Base-by-base conservation (phyloP, 2,888 invertebrate species). In the Chrysotoxum bicinctum region DNA sequence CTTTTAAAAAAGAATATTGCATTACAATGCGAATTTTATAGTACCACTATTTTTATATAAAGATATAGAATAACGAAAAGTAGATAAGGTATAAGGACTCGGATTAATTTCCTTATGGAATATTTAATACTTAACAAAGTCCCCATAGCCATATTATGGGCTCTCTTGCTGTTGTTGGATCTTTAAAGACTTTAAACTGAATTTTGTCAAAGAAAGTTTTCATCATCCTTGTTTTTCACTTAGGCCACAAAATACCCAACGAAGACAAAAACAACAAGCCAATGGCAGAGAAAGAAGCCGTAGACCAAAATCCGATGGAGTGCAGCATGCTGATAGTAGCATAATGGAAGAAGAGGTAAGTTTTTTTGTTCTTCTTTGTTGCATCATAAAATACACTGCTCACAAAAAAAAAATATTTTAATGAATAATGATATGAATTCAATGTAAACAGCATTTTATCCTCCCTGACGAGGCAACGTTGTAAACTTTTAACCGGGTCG, bases 301-400 rank as follows among this genome's bases (percentile, higher is more conserved):
- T 72, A 90, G 91, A 66, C 91, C 90, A 62, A 91, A 91, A 88
- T 89, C 90, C 68, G 91, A 92, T 88, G 90, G 90, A 50, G 88
- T 91, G 78, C 91, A 91, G 87, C 91, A 90, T 89, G 90, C 90
- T 76, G 91, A 91, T 87, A 91, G 91, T 87, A 91, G 90, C 87
- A 89, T 91, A 72, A 91, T 91, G 90, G 91, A 92, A 77, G 91
- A 92, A 87, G 92, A 92, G 91, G 92, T 92, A 88, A 90, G 89
- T 21, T 21, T 10, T 88, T 45, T 26, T 48, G n/a, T 32, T 43
- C 10, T 21, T 19, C 7, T 10, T 35, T 35, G 3, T 16, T 62
- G 19, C 37, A 40, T 30, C 23, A 45, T 8, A 21, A 45, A 32
- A 26, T 72, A 35, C 12, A 45, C 23, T 74, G 43, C 62, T 75